Percentiles rank a stretch among this genome's conserved stretches.
Conservation (phyloP, 2,888 invertebrate genomes). For the Danaus chrysippus region DNA sequence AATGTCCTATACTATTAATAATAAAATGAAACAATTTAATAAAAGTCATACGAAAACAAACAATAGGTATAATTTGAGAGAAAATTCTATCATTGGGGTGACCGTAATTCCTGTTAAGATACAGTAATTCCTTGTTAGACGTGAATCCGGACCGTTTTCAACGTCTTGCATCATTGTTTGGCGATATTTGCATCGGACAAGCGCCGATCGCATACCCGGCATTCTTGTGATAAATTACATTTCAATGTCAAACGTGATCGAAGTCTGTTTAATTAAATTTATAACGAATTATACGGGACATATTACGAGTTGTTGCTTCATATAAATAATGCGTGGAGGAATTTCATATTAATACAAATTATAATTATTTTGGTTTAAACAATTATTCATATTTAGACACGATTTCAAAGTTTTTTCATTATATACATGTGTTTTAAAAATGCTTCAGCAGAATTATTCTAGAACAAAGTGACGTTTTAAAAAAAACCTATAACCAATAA, state of each 20-base stretch:
- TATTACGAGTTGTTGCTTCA: neutral
- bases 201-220: slow-evolving; percentile 45
- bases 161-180: slow-evolving; percentile 8
- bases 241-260: slow-evolving; percentile 55
- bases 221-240: slow-evolving; percentile 43
- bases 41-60: no score
- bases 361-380: neutral
- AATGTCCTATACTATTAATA: no score
- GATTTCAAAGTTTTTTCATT: no score
- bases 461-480: no score
- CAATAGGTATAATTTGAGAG: no score
- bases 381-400: no score
- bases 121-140: neutral
- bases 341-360: slow-evolving; percentile 6
- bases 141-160: slow-evolving; percentile 6
- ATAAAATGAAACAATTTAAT: no score
- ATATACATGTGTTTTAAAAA: no score
- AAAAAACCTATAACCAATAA: no score
- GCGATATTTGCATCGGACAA: slow-evolving; percentile 26
- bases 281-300: slow-evolving; percentile 67
- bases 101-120: no score
- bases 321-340: neutral
- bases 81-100: no score
- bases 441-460: no score
- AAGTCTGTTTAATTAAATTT: slow-evolving; percentile 69